phyloP scores from a whole-genome alignment of 2,113 vertebrate genomes.

The Propithecus coquereli region DNA sequence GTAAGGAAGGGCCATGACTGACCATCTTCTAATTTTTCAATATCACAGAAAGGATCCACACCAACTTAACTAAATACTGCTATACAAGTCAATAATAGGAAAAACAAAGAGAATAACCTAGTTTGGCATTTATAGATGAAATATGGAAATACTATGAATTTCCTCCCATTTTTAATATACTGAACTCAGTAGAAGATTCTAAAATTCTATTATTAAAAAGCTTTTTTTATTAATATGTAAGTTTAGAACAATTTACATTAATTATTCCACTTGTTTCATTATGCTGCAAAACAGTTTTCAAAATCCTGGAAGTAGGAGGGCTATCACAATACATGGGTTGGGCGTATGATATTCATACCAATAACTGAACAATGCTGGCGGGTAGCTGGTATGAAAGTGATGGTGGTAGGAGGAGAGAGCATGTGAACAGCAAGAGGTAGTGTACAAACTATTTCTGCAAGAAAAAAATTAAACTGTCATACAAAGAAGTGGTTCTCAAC shows the following conservation, averaged over 20 bases:
- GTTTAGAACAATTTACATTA: neutral
- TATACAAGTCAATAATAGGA: slow-evolving; percentile 36
- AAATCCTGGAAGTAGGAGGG: neutral
- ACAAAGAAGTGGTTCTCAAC: neutral
- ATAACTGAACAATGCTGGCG: neutral
- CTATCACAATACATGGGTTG: neutral
- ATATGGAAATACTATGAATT: neutral
- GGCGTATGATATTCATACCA: neutral
- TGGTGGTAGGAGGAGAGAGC: neutral
- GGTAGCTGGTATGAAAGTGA: neutral
- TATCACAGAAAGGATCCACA: slow-evolving; percentile 40
- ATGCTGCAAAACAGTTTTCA: slow-evolving; percentile 11
- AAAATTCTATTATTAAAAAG: slow-evolving; percentile 39
- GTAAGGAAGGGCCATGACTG: neutral
- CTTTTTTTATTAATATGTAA: neutral
- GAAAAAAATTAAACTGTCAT: neutral
- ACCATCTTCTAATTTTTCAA: neutral
- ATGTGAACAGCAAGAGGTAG: neutral
- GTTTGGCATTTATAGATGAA: neutral
- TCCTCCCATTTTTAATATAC: slow-evolving; percentile 22
- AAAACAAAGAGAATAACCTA: slow-evolving; percentile 60
- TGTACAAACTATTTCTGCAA: neutral
- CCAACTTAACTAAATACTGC: neutral
- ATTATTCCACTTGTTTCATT: slow-evolving; percentile 31
- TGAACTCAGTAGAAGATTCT: slow-evolving; percentile 25